A percentile compares a stretch with the other conserved stretches of the same genome.
Conservation (phyloP, 2,888 invertebrate genomes). For the Zygogramma bicolorata region DNA sequence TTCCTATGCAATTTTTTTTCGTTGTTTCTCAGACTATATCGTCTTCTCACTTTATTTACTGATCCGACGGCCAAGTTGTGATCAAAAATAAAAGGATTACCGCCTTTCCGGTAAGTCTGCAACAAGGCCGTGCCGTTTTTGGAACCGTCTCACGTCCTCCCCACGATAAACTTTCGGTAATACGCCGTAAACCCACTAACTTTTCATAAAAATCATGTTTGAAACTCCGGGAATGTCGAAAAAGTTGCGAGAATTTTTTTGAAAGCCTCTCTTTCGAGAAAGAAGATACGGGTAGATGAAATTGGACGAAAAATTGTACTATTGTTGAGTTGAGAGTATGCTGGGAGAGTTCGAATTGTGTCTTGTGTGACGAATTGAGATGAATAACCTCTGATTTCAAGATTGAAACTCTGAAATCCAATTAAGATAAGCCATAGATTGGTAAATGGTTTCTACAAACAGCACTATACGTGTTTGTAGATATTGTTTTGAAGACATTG, state of each 20-base stretch:
- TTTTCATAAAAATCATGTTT: constrained; percentile 41
- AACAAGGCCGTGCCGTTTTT: constrained; percentile 23
- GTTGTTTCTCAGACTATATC: neutral
- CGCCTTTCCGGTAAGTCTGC: constrained; percentile 34
- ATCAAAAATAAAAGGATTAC: constrained; percentile 56
- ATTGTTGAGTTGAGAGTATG: constrained; percentile 16
- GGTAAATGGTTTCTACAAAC: too few species aligned
- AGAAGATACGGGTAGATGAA: constrained; percentile 16
- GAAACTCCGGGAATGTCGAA: constrained; percentile 33
- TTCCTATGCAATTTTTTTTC: too few species aligned
- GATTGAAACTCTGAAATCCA: too few species aligned
- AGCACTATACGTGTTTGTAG: too few species aligned
- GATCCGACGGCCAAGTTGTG: constrained; percentile 47
- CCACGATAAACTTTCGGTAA: constrained; percentile 55
- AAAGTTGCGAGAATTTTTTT: constrained; percentile 35
- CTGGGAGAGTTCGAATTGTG: neutral
- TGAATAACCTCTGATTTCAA: too few species aligned
- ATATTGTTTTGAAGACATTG: too few species aligned
- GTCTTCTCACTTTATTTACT: constrained; percentile 50
- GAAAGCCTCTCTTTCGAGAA: constrained; percentile 13
- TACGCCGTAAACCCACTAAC: constrained; percentile 45
- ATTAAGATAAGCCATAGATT: too few species aligned
- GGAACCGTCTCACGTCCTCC: constrained; percentile 46
- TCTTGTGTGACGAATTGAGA: neutral
- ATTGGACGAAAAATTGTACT: constrained; percentile 30